Conservation (phyloP, 2,888 invertebrate genomes). For the Hanleya hanleyi region DNA sequence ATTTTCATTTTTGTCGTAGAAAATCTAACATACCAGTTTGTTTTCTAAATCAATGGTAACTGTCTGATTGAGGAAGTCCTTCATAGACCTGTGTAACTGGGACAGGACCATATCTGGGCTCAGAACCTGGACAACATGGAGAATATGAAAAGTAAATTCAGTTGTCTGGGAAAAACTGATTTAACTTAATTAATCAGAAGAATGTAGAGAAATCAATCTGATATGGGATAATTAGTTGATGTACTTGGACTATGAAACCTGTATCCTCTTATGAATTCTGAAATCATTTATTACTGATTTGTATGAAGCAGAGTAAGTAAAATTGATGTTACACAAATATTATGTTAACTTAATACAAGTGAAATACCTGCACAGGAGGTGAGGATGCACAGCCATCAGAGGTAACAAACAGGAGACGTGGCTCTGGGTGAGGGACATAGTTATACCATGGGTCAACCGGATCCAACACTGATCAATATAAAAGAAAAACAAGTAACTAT, state of each 20-base stretch:
- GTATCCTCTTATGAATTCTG: no score
- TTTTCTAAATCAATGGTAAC: constrained; percentile 37
- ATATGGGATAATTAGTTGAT: no score
- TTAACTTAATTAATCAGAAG: no score
- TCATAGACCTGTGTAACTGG: constrained; percentile 56
- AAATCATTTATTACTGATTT: no score
- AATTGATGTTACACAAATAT: no score
- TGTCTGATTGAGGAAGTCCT: constrained; percentile 51
- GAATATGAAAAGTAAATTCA: neutral
- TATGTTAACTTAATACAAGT: no score
- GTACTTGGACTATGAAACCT: no score
- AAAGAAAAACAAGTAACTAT: no score
- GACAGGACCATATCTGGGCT: constrained; percentile 47
- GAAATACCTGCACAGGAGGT: constrained; percentile 61
- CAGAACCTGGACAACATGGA: constrained; percentile 48
- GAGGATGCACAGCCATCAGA: constrained; percentile 61
- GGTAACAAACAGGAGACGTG: constrained; percentile 56
- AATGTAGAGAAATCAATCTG: no score
- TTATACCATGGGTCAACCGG: constrained; percentile 55
- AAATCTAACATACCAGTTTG: constrained; percentile 24
- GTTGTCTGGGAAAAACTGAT: no score
- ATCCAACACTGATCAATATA: constrained; percentile 41
- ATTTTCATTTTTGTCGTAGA: no score
- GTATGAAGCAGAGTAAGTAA: no score
- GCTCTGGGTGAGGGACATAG: constrained; percentile 54